A percentile compares a stretch with the other conserved stretches of the same genome.
Conservation (phyloP, 1,140 invertebrate species). For the Papilio xuthus region DNA sequence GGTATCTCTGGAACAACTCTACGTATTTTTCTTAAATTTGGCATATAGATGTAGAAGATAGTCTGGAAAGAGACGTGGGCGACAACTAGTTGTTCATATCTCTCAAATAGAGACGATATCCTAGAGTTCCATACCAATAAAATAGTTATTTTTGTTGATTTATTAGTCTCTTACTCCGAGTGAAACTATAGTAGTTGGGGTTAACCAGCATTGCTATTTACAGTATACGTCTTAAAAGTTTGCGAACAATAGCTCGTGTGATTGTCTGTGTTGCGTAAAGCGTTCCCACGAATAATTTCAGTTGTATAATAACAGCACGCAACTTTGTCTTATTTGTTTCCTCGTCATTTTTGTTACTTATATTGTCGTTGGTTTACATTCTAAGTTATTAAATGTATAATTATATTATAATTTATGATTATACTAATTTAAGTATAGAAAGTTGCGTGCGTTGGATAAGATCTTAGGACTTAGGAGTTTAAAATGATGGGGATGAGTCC, state of each 20-base stretch:
- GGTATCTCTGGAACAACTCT: no score
- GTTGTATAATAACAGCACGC: conserved; percentile 26
- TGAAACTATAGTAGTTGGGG: neutral
- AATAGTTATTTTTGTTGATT: no score
- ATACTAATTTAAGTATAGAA: neutral
- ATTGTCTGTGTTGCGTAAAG: conserved; percentile 23
- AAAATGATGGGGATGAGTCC: no score
- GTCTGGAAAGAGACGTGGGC: no score
- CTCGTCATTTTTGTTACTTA: conserved; percentile 26
- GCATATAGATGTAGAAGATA: no score
- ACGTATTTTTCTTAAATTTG: no score
- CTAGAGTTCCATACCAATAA: no score
- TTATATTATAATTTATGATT: neutral
- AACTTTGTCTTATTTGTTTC: conserved; percentile 27
- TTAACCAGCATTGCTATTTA: neutral
- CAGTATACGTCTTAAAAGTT: conserved; percentile 4
- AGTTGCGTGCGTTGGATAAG: no score
- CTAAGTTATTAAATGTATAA: neutral
- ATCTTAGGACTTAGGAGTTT: no score
- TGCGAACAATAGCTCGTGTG: conserved; percentile 18
- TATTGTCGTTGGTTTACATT: conserved; percentile 7
- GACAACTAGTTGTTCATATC: no score
- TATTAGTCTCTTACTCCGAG: neutral
- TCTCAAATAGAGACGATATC: no score
- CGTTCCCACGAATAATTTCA: conserved; percentile 18